phyloP scores from a whole-genome alignment of 1,140 invertebrate genomes.

The Drosophila quadrilineata region DNA sequence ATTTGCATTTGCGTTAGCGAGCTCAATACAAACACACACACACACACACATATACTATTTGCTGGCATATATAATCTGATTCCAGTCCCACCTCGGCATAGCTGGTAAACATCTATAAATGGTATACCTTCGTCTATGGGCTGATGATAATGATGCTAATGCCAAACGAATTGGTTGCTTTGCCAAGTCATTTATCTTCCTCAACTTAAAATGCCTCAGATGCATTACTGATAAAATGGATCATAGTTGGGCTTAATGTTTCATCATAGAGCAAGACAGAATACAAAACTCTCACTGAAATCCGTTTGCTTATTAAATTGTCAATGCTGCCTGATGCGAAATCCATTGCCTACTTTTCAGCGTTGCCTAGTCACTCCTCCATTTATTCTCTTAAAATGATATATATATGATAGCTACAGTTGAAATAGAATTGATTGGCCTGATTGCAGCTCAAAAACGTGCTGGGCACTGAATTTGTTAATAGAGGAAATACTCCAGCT shows the following conservation, averaged over 20 bases:
- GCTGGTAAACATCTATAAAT: neutral
- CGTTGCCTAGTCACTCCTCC: too few relatives aligned
- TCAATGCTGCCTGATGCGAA: too few relatives aligned
- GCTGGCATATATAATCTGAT: neutral
- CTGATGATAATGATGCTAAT: constrained; percentile 52
- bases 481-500: too few relatives aligned
- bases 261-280: neutral
- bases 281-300: too few relatives aligned
- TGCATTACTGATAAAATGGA: constrained; percentile 22
- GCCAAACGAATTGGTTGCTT: constrained; percentile 60
- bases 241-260: neutral
- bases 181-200: constrained; percentile 63
- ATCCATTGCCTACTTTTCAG: too few relatives aligned
- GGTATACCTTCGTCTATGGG: neutral
- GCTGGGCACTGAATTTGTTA: too few relatives aligned
- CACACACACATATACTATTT: constrained; percentile 17
- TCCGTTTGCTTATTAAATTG: too few relatives aligned
- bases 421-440: too few relatives aligned
- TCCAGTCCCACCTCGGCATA: neutral
- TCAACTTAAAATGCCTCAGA: constrained; percentile 43
- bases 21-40: constrained; percentile 17
- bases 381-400: too few relatives aligned
- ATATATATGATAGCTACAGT: too few relatives aligned
- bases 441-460: too few relatives aligned
- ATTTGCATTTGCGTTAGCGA: constrained; percentile 69